A percentile compares a stretch with the other conserved stretches of the same genome.
phyloP scores from a whole-genome alignment of 2,888 invertebrate genomes.

The Sphaerophoria taeniata region DNA sequence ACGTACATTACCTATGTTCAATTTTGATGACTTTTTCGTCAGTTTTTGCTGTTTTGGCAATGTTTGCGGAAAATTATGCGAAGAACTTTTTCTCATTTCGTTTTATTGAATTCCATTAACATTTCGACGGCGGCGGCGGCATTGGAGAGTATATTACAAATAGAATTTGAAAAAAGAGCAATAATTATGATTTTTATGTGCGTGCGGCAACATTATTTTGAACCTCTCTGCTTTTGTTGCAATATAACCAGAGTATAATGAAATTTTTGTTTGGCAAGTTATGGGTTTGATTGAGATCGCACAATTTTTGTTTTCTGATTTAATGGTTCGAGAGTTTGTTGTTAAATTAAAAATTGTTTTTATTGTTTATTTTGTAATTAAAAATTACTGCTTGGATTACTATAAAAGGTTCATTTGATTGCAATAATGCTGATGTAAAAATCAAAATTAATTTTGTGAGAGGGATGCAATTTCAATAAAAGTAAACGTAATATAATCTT shows the following conservation, averaged over 20 bases:
- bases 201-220: conserved; percentile 22
- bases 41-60: conserved; percentile 45
- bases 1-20: too few species aligned
- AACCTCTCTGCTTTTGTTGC: background rate
- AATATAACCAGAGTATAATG: conserved; percentile 11
- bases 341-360: too few species aligned
- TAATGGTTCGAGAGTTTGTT: background rate
- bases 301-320: background rate
- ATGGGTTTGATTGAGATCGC: conserved; percentile 19
- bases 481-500: too few species aligned
- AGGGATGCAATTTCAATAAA: too few species aligned
- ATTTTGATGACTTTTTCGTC: conserved; percentile 56
- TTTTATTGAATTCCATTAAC: conserved; percentile 63
- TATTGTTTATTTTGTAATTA: too few species aligned
- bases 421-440: too few species aligned
- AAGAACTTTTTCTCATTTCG: conserved; percentile 42
- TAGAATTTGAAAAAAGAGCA: conserved; percentile 24
- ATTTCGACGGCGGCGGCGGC: too few species aligned
- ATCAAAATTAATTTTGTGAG: too few species aligned
- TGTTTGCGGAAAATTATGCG: conserved; percentile 43
- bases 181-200: conserved; percentile 63
- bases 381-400: too few species aligned
- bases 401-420: too few species aligned
- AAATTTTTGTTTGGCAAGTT: conserved; percentile 27
- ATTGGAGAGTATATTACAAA: conserved; percentile 24